Evolutionary conservation across 2,797 vertebrate species (phyloP).

Genomic region (Silurus aristotelis): DNA sequence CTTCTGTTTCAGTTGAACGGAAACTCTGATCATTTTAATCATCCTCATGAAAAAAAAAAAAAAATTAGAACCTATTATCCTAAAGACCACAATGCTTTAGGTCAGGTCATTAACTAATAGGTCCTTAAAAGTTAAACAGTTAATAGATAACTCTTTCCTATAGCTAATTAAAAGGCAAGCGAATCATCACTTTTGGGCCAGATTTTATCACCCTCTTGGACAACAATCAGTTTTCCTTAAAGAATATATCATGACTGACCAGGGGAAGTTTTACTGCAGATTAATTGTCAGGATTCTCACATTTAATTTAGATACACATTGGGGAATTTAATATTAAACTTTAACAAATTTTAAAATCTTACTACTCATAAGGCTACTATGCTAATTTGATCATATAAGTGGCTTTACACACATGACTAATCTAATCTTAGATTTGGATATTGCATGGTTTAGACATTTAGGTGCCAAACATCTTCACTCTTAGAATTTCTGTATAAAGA

Average conservation of each 20-base stretch:
- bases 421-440: not conserved
- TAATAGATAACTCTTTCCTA: not conserved
- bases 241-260: not conserved
- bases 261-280: not conserved
- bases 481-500: no score
- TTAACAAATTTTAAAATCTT: not conserved
- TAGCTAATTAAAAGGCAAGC: not conserved
- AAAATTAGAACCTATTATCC: not conserved
- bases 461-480: not conserved
- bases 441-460: not conserved
- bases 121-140: not conserved
- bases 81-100: not conserved
- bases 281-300: not conserved
- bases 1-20: not conserved
- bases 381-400: not conserved
- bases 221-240: not conserved
- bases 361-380: not conserved
- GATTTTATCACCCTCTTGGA: not conserved
- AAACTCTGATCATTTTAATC: not conserved
- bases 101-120: not conserved
- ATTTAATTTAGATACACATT: not conserved
- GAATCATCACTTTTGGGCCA: not conserved
- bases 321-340: not conserved
- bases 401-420: not conserved
- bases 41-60: not conserved